Conservation (phyloP, 2,888 invertebrate species). For the Cryptus viduatorius region DNA sequence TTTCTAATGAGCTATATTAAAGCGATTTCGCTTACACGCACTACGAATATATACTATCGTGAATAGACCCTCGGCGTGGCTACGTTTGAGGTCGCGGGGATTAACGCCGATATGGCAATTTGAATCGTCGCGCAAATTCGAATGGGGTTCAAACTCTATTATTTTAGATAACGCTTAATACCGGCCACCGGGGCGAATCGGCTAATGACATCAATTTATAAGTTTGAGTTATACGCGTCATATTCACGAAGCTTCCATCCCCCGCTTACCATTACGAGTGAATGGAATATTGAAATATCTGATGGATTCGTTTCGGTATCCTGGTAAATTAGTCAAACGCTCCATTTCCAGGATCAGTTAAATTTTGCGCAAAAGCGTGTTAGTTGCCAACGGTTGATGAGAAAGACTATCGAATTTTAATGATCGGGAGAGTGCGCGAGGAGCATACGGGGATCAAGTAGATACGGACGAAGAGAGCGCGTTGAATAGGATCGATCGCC, state of each 20-base stretch:
- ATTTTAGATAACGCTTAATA: too few relatives aligned
- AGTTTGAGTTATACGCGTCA: too few relatives aligned
- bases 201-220: too few relatives aligned
- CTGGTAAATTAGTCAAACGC: background rate
- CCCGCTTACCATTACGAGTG: too few relatives aligned
- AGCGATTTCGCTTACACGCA: conserved; percentile 44
- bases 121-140: background rate
- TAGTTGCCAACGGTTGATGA: background rate
- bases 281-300: background rate
- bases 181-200: too few relatives aligned
- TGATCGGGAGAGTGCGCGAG: background rate
- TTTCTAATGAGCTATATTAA: conserved; percentile 61
- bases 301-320: background rate
- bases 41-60: background rate
- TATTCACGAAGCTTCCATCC: too few relatives aligned
- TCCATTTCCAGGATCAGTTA: background rate
- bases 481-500: conserved; percentile 12
- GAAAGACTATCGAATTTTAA: conserved; percentile 8
- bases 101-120: background rate
- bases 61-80: background rate
- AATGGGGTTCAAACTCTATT: too few relatives aligned
- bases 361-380: background rate
- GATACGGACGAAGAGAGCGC: background rate
- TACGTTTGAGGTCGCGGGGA: background rate
- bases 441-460: background rate